Percentiles rank a stretch among this genome's conserved stretches.
Evolutionary conservation across 1,140 invertebrate species (phyloP).

Genomic region (Solen grandis): DNA sequence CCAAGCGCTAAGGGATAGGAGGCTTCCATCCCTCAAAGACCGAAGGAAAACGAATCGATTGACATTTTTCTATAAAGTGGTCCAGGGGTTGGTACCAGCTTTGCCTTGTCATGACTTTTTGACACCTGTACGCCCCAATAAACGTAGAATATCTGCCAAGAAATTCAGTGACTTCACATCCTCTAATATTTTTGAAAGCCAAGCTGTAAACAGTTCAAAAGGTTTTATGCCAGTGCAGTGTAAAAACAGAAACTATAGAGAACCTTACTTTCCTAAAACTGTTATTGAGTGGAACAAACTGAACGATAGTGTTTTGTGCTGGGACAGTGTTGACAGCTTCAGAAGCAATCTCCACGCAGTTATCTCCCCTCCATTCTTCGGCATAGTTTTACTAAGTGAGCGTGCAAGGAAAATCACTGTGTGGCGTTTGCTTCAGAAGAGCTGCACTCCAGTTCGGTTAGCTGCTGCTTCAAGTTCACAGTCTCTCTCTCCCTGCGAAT

Average conservation of each 20-base stretch:
- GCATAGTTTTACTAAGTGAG: too few relatives aligned
- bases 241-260: too few relatives aligned
- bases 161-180: too few relatives aligned
- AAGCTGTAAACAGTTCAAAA: neutral
- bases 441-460: too few relatives aligned
- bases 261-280: constrained; percentile 8
- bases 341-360: too few relatives aligned
- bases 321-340: neutral
- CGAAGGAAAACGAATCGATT: neutral
- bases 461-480: too few relatives aligned
- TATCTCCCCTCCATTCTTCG: too few relatives aligned
- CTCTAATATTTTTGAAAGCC: neutral
- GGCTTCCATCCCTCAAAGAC: constrained; percentile 3
- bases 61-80: constrained; percentile 4
- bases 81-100: constrained; percentile 25
- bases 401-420: too few relatives aligned
- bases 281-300: neutral
- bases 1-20: neutral
- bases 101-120: neutral
- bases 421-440: too few relatives aligned
- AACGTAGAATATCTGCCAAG: too few relatives aligned
- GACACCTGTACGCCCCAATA: constrained; percentile 2
- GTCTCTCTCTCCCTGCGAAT: too few relatives aligned
- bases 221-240: neutral
- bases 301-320: neutral